A percentile compares a stretch with the other conserved stretches of the same genome.
These are phyloP conservation scores for Agriopis leucophaearia DNA, from an alignment of 2,888 invertebrate genomes.

Conservation along the genomic window DNA sequence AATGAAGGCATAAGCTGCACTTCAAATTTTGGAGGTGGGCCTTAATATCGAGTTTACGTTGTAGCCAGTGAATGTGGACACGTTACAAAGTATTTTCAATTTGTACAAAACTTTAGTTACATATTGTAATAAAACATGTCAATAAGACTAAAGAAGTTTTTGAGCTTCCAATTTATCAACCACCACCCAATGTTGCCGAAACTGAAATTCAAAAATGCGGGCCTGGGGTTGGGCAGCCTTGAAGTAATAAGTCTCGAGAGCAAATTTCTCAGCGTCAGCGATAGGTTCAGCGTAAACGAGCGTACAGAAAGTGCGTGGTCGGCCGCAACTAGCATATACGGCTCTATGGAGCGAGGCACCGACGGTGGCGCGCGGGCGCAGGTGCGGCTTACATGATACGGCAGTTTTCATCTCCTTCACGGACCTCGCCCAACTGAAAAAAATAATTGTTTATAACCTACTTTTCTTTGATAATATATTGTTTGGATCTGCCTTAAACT, in stretches of 20 bases:
- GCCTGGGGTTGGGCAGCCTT: neutral
- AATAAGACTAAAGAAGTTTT: neutral
- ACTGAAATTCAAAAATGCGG: neutral
- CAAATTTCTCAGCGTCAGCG: slow-evolving; percentile 13
- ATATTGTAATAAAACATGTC: no score
- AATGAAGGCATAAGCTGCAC: no score
- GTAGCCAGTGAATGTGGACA: no score
- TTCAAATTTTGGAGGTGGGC: no score
- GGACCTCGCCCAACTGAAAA: slow-evolving; percentile 73
- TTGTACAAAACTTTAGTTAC: no score
- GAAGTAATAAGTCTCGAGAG: neutral
- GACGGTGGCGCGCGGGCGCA: slow-evolving; percentile 11
- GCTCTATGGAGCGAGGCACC: slow-evolving; percentile 32
- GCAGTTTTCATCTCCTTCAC: slow-evolving; percentile 80
- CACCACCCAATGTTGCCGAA: neutral
- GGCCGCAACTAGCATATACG: slow-evolving; percentile 22
- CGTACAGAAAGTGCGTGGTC: slow-evolving; percentile 47
- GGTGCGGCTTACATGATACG: slow-evolving; percentile 73
- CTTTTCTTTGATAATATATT: no score
- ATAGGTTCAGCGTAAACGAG: slow-evolving; percentile 38
- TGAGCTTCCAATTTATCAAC: neutral
- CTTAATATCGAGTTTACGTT: no score
- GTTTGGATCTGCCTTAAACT: no score
- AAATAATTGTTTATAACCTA: slow-evolving; percentile 4
- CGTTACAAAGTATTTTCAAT: no score